phyloP scores from a whole-genome alignment of 2,113 vertebrate genomes.

The Carettochelys insculpta region DNA sequence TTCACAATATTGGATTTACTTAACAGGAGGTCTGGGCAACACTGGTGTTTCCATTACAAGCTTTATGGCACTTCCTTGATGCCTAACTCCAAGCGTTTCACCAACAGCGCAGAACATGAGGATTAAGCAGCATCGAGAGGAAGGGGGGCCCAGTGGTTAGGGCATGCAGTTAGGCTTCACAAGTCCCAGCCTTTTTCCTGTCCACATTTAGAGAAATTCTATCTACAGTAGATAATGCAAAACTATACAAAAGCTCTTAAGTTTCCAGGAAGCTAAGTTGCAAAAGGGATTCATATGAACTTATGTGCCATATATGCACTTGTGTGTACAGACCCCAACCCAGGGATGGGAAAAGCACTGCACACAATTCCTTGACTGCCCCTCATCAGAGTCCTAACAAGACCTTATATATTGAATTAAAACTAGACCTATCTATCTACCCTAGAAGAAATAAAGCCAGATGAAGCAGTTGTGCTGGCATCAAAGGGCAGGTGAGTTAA shows the following conservation, averaged over 20 bases:
- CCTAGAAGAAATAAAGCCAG: neutral
- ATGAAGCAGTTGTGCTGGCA: neutral
- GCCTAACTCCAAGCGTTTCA: neutral
- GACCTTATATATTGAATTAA: neutral
- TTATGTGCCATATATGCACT: too few species aligned
- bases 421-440: neutral
- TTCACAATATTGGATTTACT: too few species aligned
- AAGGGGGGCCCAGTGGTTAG: neutral
- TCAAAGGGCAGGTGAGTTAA: slow-evolving; percentile 51
- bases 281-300: neutral
- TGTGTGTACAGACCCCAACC: neutral
- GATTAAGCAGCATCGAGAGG: fast-evolving
- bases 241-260: neutral
- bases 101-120: neutral
- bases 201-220: neutral
- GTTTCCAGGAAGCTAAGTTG: neutral
- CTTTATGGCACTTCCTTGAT: too few species aligned
- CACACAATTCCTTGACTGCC: fast-evolving
- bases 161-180: neutral
- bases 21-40: too few species aligned
- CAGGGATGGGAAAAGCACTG: neutral
- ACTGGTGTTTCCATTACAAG: too few species aligned
- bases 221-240: fast-evolving
- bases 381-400: neutral
- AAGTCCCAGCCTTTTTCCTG: fast-evolving